Base-by-base conservation (phyloP, 53 echinoderm and acorn worm genomes). In the Stichopus horrens region DNA sequence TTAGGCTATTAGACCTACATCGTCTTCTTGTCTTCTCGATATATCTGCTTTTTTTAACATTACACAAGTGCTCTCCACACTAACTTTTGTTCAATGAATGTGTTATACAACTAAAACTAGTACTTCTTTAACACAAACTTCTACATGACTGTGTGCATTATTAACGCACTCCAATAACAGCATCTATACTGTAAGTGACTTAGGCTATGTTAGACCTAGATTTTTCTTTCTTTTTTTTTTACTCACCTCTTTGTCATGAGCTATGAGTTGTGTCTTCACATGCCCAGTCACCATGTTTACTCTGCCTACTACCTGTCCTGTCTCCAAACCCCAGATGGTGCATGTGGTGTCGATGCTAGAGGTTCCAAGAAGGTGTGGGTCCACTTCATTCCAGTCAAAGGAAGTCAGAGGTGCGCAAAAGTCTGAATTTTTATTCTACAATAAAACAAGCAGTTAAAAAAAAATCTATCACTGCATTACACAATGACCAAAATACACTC, bases 351-450 rank as follows among this genome's bases (percentile, higher is more conserved):
- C 98, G 18, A 97, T 97, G 79, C 95, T 96, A 6, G 98, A 97
- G 22, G 98, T 97, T 6, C 98, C 98, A 21, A 97, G 86, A 5
- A 97, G 86, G 58, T 97, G 96, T 7, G 98, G 98, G 73, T 96
- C 98, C 5, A 97, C 98, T 65, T 97, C 98, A 56, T 97, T 97
- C 98, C 98, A 97, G 78, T 97, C 98, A 86, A 97, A 97, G 19
- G 98, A 97, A 55, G 98, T 97, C 89, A 97, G 88, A 6, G 98
- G 98, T 23, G 98, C 98, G 74, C 98, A 97, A 90, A 97, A 97
- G 83, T 97, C 98, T 16, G 95, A 96, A 86, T 97, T 97, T 84
- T 97, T 97, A 76, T 97, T 97, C 98, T 97, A 21, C 51, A 9
- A n/a, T 67, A n/a, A n/a, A 14, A n/a, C 68, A n/a, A 67, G n/a